These are phyloP conservation scores for Phlogophora meticulosa DNA, from an alignment of 2,888 invertebrate genomes.

Conservation along the genomic window DNA sequence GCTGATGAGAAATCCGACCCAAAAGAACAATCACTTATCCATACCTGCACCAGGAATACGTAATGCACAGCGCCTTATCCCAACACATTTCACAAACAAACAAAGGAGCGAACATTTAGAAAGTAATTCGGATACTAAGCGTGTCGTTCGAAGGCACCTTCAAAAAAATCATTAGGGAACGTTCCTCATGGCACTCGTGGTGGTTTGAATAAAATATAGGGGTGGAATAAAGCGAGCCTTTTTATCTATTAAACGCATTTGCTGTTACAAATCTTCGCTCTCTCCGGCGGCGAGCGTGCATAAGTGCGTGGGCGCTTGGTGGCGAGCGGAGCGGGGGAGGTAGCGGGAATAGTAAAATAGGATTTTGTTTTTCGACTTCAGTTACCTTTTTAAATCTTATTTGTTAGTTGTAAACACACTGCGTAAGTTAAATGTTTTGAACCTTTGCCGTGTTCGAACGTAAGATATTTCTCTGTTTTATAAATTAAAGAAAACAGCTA, in stretches of 20 bases:
- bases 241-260: constrained; percentile 89
- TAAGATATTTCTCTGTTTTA: no score
- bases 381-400: no score
- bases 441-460: no score
- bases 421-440: no score
- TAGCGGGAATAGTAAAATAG: constrained; percentile 23
- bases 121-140: constrained; percentile 59
- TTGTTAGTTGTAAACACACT: no score
- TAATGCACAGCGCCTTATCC: constrained; percentile 24
- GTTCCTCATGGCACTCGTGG: constrained; percentile 79
- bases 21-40: constrained; percentile 30
- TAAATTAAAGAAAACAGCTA: no score
- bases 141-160: constrained; percentile 70
- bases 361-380: no score
- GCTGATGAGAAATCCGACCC: not conserved
- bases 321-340: constrained; percentile 38
- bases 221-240: constrained; percentile 83
- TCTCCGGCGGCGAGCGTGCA: constrained; percentile 69
- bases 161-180: constrained; percentile 83
- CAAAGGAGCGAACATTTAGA: constrained; percentile 52
- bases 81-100: constrained; percentile 49
- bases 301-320: constrained; percentile 61
- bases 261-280: constrained; percentile 83
- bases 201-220: constrained; percentile 87
- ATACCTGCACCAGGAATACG: constrained; percentile 29